Evolutionary conservation across 2,113 vertebrate genomes (phyloP).

Genomic region (Zosterops japonicus): DNA sequence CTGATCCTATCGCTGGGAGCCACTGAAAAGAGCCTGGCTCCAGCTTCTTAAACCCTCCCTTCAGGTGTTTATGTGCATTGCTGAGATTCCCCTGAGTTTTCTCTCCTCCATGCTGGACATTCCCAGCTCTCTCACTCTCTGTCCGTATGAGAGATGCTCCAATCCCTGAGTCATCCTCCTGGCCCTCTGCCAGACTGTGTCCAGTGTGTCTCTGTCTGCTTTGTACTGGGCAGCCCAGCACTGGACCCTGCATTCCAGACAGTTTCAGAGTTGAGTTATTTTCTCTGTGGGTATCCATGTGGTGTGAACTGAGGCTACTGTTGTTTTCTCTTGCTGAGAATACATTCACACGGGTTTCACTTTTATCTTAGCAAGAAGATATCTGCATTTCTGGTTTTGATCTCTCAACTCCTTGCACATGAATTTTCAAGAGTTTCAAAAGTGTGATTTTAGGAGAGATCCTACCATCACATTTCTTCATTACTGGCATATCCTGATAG

Average conservation of each 20-base stretch:
- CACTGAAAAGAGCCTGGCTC: neutral
- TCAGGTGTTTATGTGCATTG: neutral
- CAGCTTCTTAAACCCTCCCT: neutral
- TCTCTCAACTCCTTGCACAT: neutral
- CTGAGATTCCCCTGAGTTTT: neutral
- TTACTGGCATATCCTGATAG: neutral
- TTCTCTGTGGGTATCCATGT: neutral
- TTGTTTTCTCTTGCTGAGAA: neutral
- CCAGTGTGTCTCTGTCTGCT: neutral
- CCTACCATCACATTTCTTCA: neutral
- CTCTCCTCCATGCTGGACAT: neutral
- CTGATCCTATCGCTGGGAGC: neutral
- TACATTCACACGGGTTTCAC: neutral
- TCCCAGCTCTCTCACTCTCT: neutral
- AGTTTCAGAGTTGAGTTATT: neutral
- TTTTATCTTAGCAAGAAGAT: neutral
- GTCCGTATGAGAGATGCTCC: neutral
- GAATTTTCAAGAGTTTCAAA: neutral
- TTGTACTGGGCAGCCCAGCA: neutral
- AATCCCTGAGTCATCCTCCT: neutral
- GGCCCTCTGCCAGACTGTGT: neutral
- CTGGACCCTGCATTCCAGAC: fast-evolving
- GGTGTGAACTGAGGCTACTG: neutral
- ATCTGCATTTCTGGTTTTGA: neutral
- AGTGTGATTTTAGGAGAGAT: neutral